A percentile compares a stretch with the other conserved stretches of the same genome.
phyloP scores from a whole-genome alignment of 2,888 invertebrate species.

The Trichogramma evanescens region DNA sequence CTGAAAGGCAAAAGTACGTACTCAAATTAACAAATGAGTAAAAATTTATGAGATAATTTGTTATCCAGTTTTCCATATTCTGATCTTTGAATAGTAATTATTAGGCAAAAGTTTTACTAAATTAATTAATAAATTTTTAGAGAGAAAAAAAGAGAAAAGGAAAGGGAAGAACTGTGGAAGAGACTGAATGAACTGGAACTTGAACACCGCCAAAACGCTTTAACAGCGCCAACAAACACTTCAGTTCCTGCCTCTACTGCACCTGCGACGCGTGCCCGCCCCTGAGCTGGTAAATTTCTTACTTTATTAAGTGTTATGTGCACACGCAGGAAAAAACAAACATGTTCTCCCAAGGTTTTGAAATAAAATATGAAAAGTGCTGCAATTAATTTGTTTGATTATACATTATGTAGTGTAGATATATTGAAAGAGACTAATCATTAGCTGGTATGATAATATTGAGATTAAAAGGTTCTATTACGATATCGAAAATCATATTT shows the following conservation, averaged over 20 bases:
- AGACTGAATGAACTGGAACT: conserved; percentile 85
- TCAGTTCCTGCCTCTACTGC: conserved; percentile 44
- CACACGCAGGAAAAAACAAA: conserved; percentile 11
- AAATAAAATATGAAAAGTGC: conserved; percentile 14
- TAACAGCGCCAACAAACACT: conserved; percentile 31
- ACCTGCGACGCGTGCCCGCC: conserved; percentile 44
- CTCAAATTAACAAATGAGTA: background rate
- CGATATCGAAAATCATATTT: conserved; percentile 3
- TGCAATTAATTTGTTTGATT: conserved; percentile 17
- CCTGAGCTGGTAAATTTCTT: conserved; percentile 41
- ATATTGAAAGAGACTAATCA: conserved; percentile 15
- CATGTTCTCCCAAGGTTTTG: conserved; percentile 7
- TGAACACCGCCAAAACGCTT: conserved; percentile 32
- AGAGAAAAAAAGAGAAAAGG: conserved; percentile 92
- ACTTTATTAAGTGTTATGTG: conserved; percentile 18
- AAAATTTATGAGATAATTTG: background rate
- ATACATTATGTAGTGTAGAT: conserved; percentile 17
- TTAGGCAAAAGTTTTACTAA: background rate
- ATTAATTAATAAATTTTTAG: conserved; percentile 48
- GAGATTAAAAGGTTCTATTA: conserved; percentile 13
- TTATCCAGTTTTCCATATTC: background rate
- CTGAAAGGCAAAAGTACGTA: conserved; percentile 91
- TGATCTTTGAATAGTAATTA: background rate
- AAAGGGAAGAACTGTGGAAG: conserved; percentile 97
- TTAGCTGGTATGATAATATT: conserved; percentile 8